Conservation (phyloP, 1,140 invertebrate species). For the Bombus superbus region DNA sequence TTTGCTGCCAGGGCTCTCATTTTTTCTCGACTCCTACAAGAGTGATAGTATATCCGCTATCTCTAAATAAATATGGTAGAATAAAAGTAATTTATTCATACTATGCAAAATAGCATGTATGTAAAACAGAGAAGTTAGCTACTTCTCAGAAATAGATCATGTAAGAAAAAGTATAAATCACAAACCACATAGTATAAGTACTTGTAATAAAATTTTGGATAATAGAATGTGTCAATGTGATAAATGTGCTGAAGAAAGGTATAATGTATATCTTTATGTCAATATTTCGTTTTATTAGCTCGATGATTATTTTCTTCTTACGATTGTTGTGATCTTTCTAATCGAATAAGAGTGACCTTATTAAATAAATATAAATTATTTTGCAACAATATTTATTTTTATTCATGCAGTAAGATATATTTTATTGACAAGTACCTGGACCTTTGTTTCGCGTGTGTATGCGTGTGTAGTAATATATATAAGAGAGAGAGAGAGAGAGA, state of each 20-base stretch:
- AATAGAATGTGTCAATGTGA: conserved; percentile 44
- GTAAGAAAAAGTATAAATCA: neutral
- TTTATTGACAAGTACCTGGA: conserved; percentile 52
- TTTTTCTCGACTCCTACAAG: neutral
- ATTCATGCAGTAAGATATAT: neutral
- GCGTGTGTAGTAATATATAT: neutral
- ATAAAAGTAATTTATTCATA: conserved; percentile 6
- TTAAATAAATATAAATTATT: conserved; percentile 13
- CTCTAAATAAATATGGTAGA: conserved; percentile 14
- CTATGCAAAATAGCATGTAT: conserved; percentile 1
- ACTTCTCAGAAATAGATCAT: neutral
- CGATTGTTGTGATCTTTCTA: neutral
- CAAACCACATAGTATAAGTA: conserved; percentile 9
- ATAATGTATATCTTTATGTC: neutral
- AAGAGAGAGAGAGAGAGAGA: neutral
- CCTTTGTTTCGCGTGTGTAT: conserved; percentile 36
- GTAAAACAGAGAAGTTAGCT: conserved; percentile 5
- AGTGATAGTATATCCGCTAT: conserved; percentile 9
- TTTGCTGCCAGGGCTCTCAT: neutral
- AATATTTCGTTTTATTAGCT: neutral
- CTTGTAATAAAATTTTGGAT: conserved; percentile 31
- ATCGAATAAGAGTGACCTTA: neutral
- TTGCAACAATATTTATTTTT: conserved; percentile 9
- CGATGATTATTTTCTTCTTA: neutral
- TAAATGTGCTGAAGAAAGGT: neutral